A percentile compares a stretch with the other conserved stretches of the same genome.
These are phyloP conservation scores for Daktulosphaira vitifoliae DNA, from an alignment of 1,140 invertebrate genomes.

Conservation along the genomic window DNA sequence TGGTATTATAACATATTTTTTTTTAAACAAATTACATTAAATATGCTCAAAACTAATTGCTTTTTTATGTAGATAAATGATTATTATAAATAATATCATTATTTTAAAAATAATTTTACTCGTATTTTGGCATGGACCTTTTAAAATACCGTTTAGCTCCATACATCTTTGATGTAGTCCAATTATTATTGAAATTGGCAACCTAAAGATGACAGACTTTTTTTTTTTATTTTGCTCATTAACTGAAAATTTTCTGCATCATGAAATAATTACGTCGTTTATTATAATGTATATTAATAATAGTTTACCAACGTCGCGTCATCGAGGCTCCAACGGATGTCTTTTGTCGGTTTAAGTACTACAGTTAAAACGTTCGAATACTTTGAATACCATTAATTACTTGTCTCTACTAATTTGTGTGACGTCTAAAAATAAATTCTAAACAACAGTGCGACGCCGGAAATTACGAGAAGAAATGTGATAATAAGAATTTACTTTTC, in stretches of 20 bases:
- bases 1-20: too few species aligned
- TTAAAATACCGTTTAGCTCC: too few species aligned
- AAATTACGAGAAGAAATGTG: too few species aligned
- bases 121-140: too few species aligned
- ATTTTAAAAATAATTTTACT: too few species aligned
- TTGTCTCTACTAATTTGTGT: slow-evolving; percentile 11
- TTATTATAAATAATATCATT: too few species aligned
- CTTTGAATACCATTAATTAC: slow-evolving; percentile 20
- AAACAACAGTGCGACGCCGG: too few species aligned
- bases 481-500: too few species aligned
- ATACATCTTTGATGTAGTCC: slow-evolving; percentile 32
- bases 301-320: slow-evolving; percentile 2
- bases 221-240: slow-evolving; percentile 12
- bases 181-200: slow-evolving; percentile 30
- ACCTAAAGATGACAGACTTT: slow-evolving; percentile 3
- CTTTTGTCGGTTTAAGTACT: neutral
- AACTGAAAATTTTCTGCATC: slow-evolving; percentile 25
- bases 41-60: too few species aligned
- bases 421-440: slow-evolving; percentile 16
- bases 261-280: slow-evolving; percentile 10
- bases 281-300: slow-evolving; percentile 14
- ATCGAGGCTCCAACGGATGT: neutral
- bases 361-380: neutral
- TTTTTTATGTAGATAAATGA: too few species aligned
- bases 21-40: too few species aligned